These are phyloP conservation scores for Grammomys dolichurus DNA, from an alignment of 2,113 vertebrate genomes.

Conservation along the genomic window DNA sequence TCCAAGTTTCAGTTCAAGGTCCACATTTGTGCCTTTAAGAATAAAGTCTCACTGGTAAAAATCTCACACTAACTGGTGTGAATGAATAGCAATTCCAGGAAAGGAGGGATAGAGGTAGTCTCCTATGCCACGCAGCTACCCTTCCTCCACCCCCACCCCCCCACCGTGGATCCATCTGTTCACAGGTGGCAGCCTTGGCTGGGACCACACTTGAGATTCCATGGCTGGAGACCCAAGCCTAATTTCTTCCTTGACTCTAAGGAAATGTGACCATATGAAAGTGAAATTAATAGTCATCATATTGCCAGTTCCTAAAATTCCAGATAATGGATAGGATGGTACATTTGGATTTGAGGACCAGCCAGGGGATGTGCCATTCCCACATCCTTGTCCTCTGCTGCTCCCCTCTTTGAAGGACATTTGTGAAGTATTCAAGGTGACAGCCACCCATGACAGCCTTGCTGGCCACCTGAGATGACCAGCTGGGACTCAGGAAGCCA, in stretches of 20 bases:
- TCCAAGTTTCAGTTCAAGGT: conserved; percentile 64
- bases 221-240: not conserved
- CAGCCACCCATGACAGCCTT: not conserved
- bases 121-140: rapidly evolving
- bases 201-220: not conserved
- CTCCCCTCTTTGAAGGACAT: not conserved
- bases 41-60: not conserved
- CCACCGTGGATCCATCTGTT: rapidly evolving
- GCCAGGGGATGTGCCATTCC: not conserved
- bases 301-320: not conserved
- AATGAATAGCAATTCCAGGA: conserved; percentile 12
- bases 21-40: conserved; percentile 67
- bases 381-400: not conserved
- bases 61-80: not conserved
- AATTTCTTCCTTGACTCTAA: not conserved
- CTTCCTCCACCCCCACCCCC: rapidly evolving
- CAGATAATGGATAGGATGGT: not conserved
- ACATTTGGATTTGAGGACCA: rapidly evolving
- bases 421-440: not conserved
- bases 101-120: not conserved
- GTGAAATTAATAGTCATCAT: not conserved
- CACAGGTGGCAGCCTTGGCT: not conserved
- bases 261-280: not conserved
- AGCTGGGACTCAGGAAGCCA: not conserved
- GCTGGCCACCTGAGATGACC: not conserved